These are phyloP conservation scores for Gobionotothen gibberifrons DNA, from an alignment of 2,797 vertebrate species.

Conservation along the genomic window DNA sequence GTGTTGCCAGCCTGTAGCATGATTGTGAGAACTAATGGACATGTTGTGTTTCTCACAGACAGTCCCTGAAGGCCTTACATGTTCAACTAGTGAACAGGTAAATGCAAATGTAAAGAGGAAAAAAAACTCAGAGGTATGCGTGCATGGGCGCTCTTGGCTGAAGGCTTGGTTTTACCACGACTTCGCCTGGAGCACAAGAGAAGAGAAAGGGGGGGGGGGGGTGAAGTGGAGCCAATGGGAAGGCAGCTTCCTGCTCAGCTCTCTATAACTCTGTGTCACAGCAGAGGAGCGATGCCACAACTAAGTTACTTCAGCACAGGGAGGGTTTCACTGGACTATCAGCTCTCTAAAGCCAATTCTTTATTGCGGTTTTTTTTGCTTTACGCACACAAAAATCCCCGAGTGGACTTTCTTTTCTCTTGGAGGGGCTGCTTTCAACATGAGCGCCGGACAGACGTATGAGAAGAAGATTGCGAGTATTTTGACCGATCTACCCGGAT, in stretches of 20 bases:
- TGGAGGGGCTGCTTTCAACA: slow-evolving; percentile 69
- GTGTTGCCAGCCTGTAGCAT: slow-evolving; percentile 25
- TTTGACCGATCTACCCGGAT: slow-evolving; percentile 94
- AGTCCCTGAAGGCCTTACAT: background rate
- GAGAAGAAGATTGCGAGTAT: slow-evolving; percentile 96
- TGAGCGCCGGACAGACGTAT: slow-evolving; percentile 92
- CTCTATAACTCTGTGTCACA: slow-evolving; percentile 94
- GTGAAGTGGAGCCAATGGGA: slow-evolving; percentile 90
- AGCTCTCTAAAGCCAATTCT: slow-evolving; percentile 41
- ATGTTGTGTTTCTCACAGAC: slow-evolving; percentile 1
- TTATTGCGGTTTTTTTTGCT: slow-evolving; percentile 20
- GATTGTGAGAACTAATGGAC: background rate
- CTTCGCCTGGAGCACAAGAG: slow-evolving; percentile 87
- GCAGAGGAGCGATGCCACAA: slow-evolving; percentile 83
- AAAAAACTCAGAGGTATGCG: slow-evolving; percentile 44
- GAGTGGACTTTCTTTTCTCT: slow-evolving; percentile 52
- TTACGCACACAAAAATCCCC: slow-evolving; percentile 41
- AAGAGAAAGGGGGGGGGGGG: slow-evolving; percentile 18
- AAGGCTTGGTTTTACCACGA: slow-evolving; percentile 71
- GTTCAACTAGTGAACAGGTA: slow-evolving; percentile 53
- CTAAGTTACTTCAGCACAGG: slow-evolving; percentile 70
- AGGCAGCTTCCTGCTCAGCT: slow-evolving; percentile 86
- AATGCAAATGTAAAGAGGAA: slow-evolving; percentile 44
- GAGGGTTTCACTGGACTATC: slow-evolving; percentile 74
- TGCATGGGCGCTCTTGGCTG: slow-evolving; percentile 53